Evolutionary conservation across 2,888 invertebrate genomes (phyloP).

Genomic region (Zygothrica quintamaculata): DNA sequence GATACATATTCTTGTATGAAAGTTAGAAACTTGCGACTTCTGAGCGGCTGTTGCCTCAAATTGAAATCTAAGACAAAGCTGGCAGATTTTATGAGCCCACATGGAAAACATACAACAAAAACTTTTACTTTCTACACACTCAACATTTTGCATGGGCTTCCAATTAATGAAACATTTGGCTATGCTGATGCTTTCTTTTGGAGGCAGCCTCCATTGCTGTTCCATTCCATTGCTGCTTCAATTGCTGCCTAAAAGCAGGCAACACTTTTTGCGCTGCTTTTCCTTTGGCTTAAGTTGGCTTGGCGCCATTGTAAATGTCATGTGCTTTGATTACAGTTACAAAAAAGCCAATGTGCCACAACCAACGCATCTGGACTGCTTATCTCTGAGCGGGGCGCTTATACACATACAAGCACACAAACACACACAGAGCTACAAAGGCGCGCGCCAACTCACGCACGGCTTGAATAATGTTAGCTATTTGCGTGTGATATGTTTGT

Average conservation of each 20-base stretch:
- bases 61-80: constrained; percentile 17
- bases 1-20: constrained; percentile 6
- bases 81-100: constrained; percentile 32
- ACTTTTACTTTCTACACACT: constrained; percentile 16
- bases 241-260: constrained; percentile 43
- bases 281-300: not conserved
- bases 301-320: constrained; percentile 43
- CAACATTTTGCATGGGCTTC: constrained; percentile 38
- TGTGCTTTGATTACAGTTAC: constrained; percentile 71
- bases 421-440: constrained; percentile 1
- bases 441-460: constrained; percentile 52
- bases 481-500: constrained; percentile 26
- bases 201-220: too few species aligned
- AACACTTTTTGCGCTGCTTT: constrained; percentile 44
- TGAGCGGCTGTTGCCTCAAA: not conserved
- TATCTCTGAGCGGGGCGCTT: constrained; percentile 24
- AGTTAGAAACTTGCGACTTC: not conserved
- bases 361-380: constrained; percentile 49
- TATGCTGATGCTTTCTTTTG: too few species aligned
- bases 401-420: constrained; percentile 7
- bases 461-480: constrained; percentile 58
- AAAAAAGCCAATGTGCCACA: constrained; percentile 41
- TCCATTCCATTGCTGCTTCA: too few species aligned
- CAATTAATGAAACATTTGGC: constrained; percentile 59
- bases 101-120: constrained; percentile 17